Percentiles rank a stretch among this genome's conserved stretches.
Evolutionary conservation across 2,797 vertebrate species (phyloP).

Genomic region (Sebastes itinus): DNA sequence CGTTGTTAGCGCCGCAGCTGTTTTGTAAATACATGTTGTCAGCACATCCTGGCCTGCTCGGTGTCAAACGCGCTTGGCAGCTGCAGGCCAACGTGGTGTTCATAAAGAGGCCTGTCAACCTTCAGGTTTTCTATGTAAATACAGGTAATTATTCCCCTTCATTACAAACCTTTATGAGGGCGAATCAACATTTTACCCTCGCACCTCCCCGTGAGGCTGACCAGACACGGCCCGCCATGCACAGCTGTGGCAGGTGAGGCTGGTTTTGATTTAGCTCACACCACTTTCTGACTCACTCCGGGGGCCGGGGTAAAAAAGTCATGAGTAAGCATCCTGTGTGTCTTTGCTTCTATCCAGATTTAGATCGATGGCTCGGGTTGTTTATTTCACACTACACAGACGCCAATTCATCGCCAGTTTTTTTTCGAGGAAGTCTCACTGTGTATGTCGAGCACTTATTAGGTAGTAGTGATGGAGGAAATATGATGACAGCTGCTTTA

Average conservation of each 20-base stretch:
- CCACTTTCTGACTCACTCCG: conserved; percentile 47
- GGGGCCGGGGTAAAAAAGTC: conserved; percentile 11
- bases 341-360: conserved; percentile 27
- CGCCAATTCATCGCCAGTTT: neutral
- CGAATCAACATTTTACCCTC: conserved; percentile 55
- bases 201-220: conserved; percentile 32
- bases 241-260: conserved; percentile 59
- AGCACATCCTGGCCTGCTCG: conserved; percentile 60
- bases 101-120: conserved; percentile 65
- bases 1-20: conserved; percentile 55
- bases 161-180: conserved; percentile 64
- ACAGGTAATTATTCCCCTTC: conserved; percentile 68
- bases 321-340: conserved; percentile 33
- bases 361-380: conserved; percentile 24
- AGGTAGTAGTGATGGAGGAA: conserved; percentile 50
- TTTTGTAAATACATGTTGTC: conserved; percentile 80
- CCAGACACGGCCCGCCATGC: conserved; percentile 11
- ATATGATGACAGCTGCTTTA: conserved; percentile 53
- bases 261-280: conserved; percentile 48
- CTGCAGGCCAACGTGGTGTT: conserved; percentile 53
- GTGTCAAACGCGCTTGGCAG: conserved; percentile 62
- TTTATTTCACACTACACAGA: conserved; percentile 30
- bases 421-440: conserved; percentile 14
- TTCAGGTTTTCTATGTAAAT: conserved; percentile 76
- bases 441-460: conserved; percentile 25